Percentiles rank a stretch among this genome's conserved stretches.
These are phyloP conservation scores for Brachylomia viminalis DNA, from an alignment of 2,888 invertebrate genomes.

Conservation along the genomic window DNA sequence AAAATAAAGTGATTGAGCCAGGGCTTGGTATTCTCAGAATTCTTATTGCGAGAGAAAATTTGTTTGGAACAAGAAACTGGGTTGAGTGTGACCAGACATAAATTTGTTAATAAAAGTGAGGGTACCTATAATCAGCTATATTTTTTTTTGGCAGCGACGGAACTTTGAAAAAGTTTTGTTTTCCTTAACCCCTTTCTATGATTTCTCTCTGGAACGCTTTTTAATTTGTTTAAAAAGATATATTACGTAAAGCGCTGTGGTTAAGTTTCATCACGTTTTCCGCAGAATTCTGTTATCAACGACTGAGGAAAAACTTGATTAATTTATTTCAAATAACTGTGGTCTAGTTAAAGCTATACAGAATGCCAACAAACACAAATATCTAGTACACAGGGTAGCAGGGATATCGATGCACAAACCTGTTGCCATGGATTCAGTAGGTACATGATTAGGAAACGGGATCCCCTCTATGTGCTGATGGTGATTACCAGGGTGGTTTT, in stretches of 20 bases:
- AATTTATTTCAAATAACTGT: background rate
- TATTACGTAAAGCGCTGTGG: background rate
- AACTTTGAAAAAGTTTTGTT: constrained; percentile 61
- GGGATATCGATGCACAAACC: too few species aligned
- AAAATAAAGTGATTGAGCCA: constrained; percentile 2
- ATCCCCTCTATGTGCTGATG: too few species aligned
- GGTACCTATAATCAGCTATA: constrained; percentile 53
- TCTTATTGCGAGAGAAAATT: constrained; percentile 26
- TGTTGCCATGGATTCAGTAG: too few species aligned
- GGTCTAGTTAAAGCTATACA: background rate
- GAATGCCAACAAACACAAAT: background rate
- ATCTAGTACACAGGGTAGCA: background rate
- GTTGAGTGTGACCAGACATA: constrained; percentile 20
- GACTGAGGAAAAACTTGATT: background rate
- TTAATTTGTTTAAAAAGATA: constrained; percentile 40
- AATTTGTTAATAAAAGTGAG: constrained; percentile 37
- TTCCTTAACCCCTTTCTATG: constrained; percentile 53
- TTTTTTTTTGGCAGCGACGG: constrained; percentile 42
- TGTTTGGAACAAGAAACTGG: constrained; percentile 35
- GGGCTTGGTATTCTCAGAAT: background rate
- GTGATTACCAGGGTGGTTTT: too few species aligned
- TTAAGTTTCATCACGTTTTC: constrained; percentile 1
- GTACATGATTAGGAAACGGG: too few species aligned
- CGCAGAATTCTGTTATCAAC: background rate
- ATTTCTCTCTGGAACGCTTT: constrained; percentile 39